Evolutionary conservation across 2,888 invertebrate species (phyloP).

Genomic region (Ophion slaviceki): DNA sequence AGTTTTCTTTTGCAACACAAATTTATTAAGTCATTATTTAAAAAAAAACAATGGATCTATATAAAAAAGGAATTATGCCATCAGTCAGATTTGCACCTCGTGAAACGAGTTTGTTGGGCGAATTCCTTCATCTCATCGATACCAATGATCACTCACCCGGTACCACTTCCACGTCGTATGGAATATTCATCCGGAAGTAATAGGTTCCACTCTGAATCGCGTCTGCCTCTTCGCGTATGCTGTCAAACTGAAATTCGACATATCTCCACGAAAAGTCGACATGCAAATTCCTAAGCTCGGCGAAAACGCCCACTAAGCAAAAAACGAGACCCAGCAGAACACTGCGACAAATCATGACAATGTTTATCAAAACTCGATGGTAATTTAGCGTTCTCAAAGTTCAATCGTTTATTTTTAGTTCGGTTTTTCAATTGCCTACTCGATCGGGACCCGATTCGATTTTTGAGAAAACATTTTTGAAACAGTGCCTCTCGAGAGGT

Average conservation of each 20-base stretch:
- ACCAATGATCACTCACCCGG: constrained; percentile 11
- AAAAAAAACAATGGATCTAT: too few species aligned
- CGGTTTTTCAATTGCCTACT: neutral
- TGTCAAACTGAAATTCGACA: constrained; percentile 19
- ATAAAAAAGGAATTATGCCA: too few species aligned
- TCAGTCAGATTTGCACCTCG: neutral
- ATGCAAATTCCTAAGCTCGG: constrained; percentile 1
- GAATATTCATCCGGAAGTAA: constrained; percentile 19
- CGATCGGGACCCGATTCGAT: neutral
- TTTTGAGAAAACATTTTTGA: neutral
- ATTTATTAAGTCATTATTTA: too few species aligned
- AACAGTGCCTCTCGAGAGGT: too few species aligned
- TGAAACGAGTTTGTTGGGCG: neutral
- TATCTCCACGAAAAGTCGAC: constrained; percentile 12
- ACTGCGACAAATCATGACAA: constrained; percentile 2
- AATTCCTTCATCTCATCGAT: neutral
- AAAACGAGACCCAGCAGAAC: neutral
- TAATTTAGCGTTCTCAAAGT: neutral
- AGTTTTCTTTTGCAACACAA: too few species aligned
- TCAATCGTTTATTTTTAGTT: neutral
- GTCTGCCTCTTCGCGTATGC: neutral
- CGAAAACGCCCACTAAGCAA: neutral
- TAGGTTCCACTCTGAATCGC: constrained; percentile 24
- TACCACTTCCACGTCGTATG: constrained; percentile 26
- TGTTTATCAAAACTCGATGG: neutral